Conservation (phyloP, 2,797 vertebrate genomes). For the Tolypeutes matacus region DNA sequence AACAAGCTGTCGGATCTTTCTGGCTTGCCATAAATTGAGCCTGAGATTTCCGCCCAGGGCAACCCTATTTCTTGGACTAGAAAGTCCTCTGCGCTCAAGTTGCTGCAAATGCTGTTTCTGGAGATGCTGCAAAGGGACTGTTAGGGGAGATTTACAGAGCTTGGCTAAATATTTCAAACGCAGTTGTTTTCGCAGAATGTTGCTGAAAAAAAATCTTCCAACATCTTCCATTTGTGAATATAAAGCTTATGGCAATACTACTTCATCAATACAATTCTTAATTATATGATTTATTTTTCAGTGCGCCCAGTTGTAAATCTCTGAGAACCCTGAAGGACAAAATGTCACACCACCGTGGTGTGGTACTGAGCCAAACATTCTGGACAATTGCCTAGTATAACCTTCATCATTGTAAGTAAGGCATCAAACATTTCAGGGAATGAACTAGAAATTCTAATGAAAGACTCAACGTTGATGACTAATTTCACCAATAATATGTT, state of each 20-base stretch:
- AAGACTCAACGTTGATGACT: background rate
- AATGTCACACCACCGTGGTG: slow-evolving; percentile 57
- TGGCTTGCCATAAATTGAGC: background rate
- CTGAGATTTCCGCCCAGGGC: slow-evolving; percentile 31
- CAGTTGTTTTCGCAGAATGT: background rate
- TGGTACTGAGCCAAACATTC: slow-evolving; percentile 69
- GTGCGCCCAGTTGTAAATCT: background rate
- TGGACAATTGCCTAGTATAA: slow-evolving; percentile 73
- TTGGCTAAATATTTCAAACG: slow-evolving; percentile 22
- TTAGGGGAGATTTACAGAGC: slow-evolving; percentile 55
- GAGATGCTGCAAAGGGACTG: background rate
- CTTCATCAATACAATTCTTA: slow-evolving; percentile 8
- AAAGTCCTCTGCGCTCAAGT: background rate
- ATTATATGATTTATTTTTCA: background rate
- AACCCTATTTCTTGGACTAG: slow-evolving; percentile 13
- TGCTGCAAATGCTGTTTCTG: slow-evolving; percentile 55
- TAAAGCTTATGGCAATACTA: background rate
- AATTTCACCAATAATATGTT: background rate
- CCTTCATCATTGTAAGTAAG: slow-evolving; percentile 67
- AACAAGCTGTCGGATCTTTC: slow-evolving; percentile 18
- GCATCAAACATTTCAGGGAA: slow-evolving; percentile 39
- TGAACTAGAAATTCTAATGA: slow-evolving; percentile 58
- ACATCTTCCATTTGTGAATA: background rate
- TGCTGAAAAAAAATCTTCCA: slow-evolving; percentile 41
- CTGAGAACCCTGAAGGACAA: slow-evolving; percentile 71